These are phyloP conservation scores for Esox niger DNA, from an alignment of 2,113 vertebrate species.

Conservation along the genomic window DNA sequence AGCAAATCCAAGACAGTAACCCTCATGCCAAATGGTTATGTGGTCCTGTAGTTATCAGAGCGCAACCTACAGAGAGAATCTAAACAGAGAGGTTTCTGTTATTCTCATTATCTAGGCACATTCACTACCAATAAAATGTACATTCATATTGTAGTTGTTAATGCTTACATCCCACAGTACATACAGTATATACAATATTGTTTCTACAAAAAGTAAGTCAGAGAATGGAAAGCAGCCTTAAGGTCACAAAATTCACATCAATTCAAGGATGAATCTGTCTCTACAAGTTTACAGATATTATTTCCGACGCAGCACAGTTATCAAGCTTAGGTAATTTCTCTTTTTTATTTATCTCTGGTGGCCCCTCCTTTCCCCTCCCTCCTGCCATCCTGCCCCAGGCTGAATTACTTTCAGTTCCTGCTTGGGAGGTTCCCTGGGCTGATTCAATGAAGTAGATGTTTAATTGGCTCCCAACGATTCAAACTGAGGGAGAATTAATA, in stretches of 20 bases:
- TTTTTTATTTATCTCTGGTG: constrained; percentile 64
- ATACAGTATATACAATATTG: no score
- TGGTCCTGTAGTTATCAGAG: no score
- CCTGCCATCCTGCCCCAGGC: constrained; percentile 39
- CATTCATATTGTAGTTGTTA: no score
- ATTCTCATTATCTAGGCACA: no score
- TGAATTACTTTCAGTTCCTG: constrained; percentile 65
- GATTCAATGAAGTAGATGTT: constrained; percentile 68
- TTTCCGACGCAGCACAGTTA: constrained; percentile 35
- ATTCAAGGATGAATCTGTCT: constrained; percentile 33
- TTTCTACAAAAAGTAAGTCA: no score
- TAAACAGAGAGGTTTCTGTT: no score
- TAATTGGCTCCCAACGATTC: constrained; percentile 73
- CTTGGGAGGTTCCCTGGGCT: constrained; percentile 60
- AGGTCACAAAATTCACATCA: constrained; percentile 56
- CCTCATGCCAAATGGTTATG: no score
- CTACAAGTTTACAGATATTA: constrained; percentile 27
- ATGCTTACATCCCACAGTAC: neutral
- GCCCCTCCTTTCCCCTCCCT: constrained; percentile 23
- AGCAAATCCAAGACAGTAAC: no score
- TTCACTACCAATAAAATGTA: no score
- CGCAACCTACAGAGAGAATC: no score
- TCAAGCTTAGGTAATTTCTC: constrained; percentile 53
- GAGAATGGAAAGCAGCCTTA: constrained; percentile 10
- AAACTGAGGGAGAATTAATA: constrained; percentile 72